Evolutionary conservation across 2,888 invertebrate species (phyloP).

Genomic region (Folsomia manolachei): DNA sequence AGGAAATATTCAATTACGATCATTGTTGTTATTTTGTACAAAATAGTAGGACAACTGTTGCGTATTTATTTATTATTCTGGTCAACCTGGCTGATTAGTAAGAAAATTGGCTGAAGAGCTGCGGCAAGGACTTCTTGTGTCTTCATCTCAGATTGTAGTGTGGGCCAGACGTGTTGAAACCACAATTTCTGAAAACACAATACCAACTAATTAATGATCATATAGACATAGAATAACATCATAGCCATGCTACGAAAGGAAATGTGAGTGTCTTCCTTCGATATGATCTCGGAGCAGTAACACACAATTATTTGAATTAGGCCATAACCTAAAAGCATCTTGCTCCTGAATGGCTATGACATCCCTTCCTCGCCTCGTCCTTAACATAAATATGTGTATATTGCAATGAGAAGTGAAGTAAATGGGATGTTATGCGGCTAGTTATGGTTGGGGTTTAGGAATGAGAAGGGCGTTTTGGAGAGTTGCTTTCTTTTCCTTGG

Average conservation of each 20-base stretch:
- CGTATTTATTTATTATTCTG: too few species aligned
- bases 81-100: slow-evolving; percentile 6
- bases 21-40: not conserved
- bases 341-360: not conserved
- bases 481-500: not conserved
- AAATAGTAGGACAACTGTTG: not conserved
- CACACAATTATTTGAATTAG: not conserved
- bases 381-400: not conserved
- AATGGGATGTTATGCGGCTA: not conserved
- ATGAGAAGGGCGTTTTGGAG: not conserved
- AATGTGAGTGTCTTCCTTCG: not conserved
- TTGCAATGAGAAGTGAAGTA: not conserved
- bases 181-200: slow-evolving; percentile 76
- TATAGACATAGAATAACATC: not conserved
- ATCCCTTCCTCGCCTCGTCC: too few species aligned
- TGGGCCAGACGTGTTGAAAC: slow-evolving; percentile 92
- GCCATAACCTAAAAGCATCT: not conserved
- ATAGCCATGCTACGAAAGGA: not conserved
- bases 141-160: slow-evolving; percentile 76
- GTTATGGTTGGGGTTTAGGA: not conserved
- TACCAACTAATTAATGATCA: slow-evolving; percentile 4
- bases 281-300: not conserved
- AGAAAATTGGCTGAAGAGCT: slow-evolving; percentile 59
- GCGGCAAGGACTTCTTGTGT: slow-evolving; percentile 82
- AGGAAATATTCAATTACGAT: not conserved